Percentiles rank a stretch among this genome's conserved stretches.
phyloP scores from a whole-genome alignment of 2,888 invertebrate genomes.

The Megalurothrips usitatus region DNA sequence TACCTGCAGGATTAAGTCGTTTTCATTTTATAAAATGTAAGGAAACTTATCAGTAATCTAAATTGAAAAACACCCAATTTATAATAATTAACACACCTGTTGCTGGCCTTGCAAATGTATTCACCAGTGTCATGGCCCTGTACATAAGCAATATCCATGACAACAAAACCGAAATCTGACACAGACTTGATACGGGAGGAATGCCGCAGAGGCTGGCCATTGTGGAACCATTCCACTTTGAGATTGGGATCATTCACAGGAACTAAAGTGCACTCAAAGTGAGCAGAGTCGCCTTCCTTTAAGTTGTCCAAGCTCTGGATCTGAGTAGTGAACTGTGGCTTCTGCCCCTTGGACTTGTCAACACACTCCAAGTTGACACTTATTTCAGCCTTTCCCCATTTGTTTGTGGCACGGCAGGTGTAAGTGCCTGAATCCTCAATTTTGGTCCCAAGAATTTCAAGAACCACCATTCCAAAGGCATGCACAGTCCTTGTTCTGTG shows the following conservation, averaged over 20 bases:
- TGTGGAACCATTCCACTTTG: conserved; percentile 95
- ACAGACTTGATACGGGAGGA: conserved; percentile 89
- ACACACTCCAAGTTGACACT: conserved; percentile 76
- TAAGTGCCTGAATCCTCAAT: conserved; percentile 88
- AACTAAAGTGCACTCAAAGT: conserved; percentile 90
- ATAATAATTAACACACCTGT: conserved; percentile 53
- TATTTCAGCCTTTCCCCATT: conserved; percentile 83
- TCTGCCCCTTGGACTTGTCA: conserved; percentile 78
- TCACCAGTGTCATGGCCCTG: conserved; percentile 91
- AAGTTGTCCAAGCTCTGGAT: conserved; percentile 75
- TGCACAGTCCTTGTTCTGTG: conserved; percentile 89
- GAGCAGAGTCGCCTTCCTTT: conserved; percentile 89
- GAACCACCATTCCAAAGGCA: conserved; percentile 95
- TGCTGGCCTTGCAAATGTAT: conserved; percentile 86
- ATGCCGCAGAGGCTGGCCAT: conserved; percentile 82
- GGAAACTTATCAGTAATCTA: neutral
- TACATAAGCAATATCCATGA: conserved; percentile 89
- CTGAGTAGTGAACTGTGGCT: conserved; percentile 83
- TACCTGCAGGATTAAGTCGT: conserved; percentile 48
- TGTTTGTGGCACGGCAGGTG: conserved; percentile 82
- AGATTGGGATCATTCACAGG: conserved; percentile 92
- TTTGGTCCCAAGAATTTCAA: conserved; percentile 92
- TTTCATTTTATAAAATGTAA: conserved; percentile 16
- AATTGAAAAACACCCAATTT: neutral
- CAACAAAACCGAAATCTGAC: conserved; percentile 92